phyloP scores from a whole-genome alignment of 2,888 invertebrate species.

The Himalopsyche kuldschensis region DNA sequence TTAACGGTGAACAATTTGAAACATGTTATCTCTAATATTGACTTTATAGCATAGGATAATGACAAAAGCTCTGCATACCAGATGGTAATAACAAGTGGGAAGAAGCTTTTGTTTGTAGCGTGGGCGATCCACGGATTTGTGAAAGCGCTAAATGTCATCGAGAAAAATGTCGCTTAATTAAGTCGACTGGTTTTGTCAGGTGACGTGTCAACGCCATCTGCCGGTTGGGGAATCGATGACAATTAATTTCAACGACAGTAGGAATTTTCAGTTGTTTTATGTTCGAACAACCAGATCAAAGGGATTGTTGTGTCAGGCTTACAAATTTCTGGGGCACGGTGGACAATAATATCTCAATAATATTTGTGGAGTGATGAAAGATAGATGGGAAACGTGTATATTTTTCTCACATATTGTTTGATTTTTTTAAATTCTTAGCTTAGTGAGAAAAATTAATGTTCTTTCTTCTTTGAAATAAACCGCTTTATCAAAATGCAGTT shows the following conservation, averaged over 20 bases:
- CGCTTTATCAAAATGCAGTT: too few relatives aligned
- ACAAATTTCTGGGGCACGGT: background rate
- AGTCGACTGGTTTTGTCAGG: background rate
- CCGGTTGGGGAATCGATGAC: background rate
- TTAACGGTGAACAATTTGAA: too few relatives aligned
- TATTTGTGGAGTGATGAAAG: background rate
- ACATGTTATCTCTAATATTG: too few relatives aligned
- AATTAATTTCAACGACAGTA: background rate
- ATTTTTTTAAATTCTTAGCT: background rate
- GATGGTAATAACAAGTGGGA: conserved; percentile 16
- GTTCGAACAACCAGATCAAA: background rate
- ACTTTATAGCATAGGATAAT: background rate
- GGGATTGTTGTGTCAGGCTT: background rate
- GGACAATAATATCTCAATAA: background rate
- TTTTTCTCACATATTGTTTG: background rate
- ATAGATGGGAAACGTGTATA: background rate
- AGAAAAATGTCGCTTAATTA: conserved; percentile 28
- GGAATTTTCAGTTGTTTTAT: conserved; percentile 1
- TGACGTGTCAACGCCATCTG: conserved; percentile 8
- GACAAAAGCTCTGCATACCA: background rate
- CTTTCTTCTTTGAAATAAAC: too few relatives aligned
- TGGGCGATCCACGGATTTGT: conserved; percentile 19
- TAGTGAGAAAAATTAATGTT: too few relatives aligned
- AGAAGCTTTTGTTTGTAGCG: conserved; percentile 21
- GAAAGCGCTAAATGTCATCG: conserved; percentile 31